phyloP scores from a whole-genome alignment of 2,113 vertebrate species.

The Erythrolamprus reginae region DNA sequence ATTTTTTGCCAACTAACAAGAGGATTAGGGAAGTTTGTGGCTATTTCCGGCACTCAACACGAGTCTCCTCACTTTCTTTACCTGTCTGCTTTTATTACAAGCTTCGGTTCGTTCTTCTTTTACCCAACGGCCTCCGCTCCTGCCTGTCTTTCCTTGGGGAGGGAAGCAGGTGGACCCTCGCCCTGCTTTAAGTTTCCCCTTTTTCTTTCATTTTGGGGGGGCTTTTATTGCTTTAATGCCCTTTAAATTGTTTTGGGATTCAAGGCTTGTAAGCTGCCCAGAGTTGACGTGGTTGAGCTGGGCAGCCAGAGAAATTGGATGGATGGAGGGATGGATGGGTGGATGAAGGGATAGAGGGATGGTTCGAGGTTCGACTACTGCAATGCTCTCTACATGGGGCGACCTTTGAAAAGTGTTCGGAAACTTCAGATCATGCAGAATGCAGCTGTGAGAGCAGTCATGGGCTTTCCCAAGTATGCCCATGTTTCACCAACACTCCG shows the following conservation, averaged over 20 bases:
- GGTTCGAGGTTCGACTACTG: too few species aligned
- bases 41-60: slow-evolving; percentile 18
- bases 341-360: not conserved
- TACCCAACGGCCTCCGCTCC: not conserved
- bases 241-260: not conserved
- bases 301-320: not conserved
- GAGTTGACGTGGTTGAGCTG: not conserved
- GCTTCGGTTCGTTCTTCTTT: slow-evolving; percentile 35
- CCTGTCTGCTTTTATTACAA: slow-evolving; percentile 47
- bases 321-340: not conserved
- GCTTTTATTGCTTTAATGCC: not conserved
- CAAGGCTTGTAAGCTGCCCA: not conserved
- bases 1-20: slow-evolving; percentile 35
- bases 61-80: slow-evolving; percentile 38
- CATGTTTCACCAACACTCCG: too few species aligned
- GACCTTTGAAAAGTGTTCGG: too few species aligned
- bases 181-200: not conserved
- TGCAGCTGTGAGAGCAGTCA: too few species aligned
- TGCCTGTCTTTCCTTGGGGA: not conserved
- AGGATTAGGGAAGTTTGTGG: slow-evolving; percentile 35
- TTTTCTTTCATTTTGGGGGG: not conserved
- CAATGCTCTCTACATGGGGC: too few species aligned
- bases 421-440: too few species aligned
- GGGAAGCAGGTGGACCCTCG: not conserved
- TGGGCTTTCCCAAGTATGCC: too few species aligned